These are phyloP conservation scores for Colletes collaris DNA, from an alignment of 2,888 invertebrate species.

Conservation along the genomic window DNA sequence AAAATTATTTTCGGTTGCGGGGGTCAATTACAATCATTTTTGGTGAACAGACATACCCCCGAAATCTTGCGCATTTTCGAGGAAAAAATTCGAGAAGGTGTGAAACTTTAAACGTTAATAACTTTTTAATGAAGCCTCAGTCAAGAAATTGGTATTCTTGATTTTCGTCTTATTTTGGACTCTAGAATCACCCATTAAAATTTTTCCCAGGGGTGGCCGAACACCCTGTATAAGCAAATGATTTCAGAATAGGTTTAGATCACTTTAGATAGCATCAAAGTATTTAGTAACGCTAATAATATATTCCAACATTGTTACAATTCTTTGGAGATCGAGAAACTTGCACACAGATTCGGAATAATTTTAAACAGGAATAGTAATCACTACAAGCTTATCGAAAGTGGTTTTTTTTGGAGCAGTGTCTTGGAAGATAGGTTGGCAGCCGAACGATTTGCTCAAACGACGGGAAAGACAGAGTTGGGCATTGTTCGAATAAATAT, in stretches of 20 bases:
- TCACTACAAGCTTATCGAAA: conserved; percentile 5
- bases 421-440: conserved; percentile 61
- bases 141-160: too few relatives aligned
- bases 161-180: too few relatives aligned
- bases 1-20: too few relatives aligned
- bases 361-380: background rate
- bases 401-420: conserved; percentile 38
- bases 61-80: too few relatives aligned
- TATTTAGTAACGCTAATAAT: conserved; percentile 1
- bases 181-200: too few relatives aligned
- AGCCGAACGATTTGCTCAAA: conserved; percentile 59
- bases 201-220: too few relatives aligned
- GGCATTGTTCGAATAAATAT: too few relatives aligned
- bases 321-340: background rate
- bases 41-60: too few relatives aligned
- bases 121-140: too few relatives aligned
- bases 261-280: conserved; percentile 2
- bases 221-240: background rate
- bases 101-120: too few relatives aligned
- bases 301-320: conserved; percentile 10
- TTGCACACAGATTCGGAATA: background rate
- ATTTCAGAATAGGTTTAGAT: conserved; percentile 8
- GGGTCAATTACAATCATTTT: too few relatives aligned
- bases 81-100: too few relatives aligned
- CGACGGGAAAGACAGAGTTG: conserved; percentile 4